Percentiles rank a stretch among this genome's conserved stretches.
phyloP scores from a whole-genome alignment of 2,888 invertebrate genomes.

The Tryphoninae sp. region DNA sequence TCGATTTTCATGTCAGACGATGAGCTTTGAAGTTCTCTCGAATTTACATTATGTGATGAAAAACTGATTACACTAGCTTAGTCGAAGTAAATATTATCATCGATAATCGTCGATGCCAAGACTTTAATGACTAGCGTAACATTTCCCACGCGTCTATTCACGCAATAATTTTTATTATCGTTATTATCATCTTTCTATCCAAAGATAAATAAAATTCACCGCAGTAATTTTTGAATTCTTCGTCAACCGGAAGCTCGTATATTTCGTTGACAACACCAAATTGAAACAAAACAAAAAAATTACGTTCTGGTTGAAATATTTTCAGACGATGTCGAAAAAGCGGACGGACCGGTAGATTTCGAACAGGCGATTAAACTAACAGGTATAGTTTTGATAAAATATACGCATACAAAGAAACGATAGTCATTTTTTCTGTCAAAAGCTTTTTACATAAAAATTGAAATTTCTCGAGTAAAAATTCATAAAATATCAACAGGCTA shows the following conservation, averaged over 20 bases:
- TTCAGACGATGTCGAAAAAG: slow-evolving; percentile 73
- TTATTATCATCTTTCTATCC: neutral
- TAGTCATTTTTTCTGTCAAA: neutral
- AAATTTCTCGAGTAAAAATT: neutral
- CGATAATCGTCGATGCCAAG: neutral
- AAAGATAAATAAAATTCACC: neutral
- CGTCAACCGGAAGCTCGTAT: neutral
- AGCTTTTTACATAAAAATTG: neutral
- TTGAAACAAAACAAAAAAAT: neutral
- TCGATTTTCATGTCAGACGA: slow-evolving; percentile 46
- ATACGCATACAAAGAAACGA: neutral
- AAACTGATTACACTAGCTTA: slow-evolving; percentile 44
- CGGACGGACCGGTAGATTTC: slow-evolving; percentile 75
- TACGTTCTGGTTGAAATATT: slow-evolving; percentile 30
- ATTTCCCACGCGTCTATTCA: slow-evolving; percentile 25
- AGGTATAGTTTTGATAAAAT: slow-evolving; percentile 65
- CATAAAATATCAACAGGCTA: slow-evolving; percentile 76
- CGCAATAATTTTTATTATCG: slow-evolving; percentile 2
- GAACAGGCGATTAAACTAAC: slow-evolving; percentile 75
- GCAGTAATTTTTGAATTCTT: neutral
- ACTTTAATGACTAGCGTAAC: slow-evolving; percentile 11
- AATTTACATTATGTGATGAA: slow-evolving; percentile 23
- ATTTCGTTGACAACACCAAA: neutral
- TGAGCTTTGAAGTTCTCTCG: slow-evolving; percentile 35
- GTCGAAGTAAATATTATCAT: slow-evolving; percentile 25